A percentile compares a stretch with the other conserved stretches of the same genome.
These are phyloP conservation scores for human DNA, from an alignment of 2,113 vertebrate genomes.

Conservation along the genomic window DNA sequence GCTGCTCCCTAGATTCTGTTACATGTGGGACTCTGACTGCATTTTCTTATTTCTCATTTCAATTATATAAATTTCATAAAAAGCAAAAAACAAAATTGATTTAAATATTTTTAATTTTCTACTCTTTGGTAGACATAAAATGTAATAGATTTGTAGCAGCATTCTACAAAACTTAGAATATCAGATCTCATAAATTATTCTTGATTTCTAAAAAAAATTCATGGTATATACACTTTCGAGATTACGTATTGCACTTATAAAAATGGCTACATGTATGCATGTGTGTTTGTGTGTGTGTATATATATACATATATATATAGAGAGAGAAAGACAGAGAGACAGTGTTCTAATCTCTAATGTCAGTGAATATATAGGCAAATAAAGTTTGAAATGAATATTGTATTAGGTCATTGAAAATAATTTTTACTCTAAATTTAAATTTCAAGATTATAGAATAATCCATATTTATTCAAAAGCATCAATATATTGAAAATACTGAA, in stretches of 20 bases:
- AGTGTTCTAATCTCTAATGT: neutral
- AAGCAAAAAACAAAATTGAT: neutral
- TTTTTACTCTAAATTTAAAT: conserved; percentile 40
- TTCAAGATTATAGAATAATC: conserved; percentile 54
- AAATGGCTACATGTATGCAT: too few species aligned
- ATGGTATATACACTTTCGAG: neutral
- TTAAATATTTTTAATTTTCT: neutral
- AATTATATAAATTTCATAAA: neutral
- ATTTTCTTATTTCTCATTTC: neutral
- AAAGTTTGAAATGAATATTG: neutral
- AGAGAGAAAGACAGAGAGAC: neutral
- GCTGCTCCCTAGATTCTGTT: neutral
- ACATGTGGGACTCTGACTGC: neutral
- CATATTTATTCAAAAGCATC: conserved; percentile 37
- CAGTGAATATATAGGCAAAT: neutral
- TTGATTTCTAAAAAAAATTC: neutral
- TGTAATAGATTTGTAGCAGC: neutral
- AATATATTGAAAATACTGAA: conserved; percentile 16
- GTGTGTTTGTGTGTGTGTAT: too few species aligned
- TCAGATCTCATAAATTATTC: neutral
- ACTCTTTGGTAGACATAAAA: neutral
- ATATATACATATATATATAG: too few species aligned
- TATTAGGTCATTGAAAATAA: neutral
- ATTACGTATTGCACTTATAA: neutral
- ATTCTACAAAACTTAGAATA: neutral